Evolutionary conservation across 2,888 invertebrate species (phyloP).

Genomic region (Galeopsomyia nigrocyanea): DNA sequence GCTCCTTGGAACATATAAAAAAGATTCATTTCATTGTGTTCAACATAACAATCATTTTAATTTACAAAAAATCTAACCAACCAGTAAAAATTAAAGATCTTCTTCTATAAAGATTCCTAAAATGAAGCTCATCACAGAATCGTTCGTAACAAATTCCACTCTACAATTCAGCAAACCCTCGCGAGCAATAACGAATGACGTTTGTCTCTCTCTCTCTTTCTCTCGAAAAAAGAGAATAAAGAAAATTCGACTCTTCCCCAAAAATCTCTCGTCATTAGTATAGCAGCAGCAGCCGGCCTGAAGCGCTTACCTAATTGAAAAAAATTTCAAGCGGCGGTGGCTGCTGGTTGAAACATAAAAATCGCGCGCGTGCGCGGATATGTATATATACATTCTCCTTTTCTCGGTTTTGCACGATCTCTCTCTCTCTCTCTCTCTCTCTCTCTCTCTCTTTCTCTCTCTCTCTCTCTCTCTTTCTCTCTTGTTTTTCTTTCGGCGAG

Average conservation of each 20-base stretch:
- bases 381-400: too few relatives aligned
- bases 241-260: conserved; percentile 17
- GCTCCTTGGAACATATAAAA: too few relatives aligned
- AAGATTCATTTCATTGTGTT: too few relatives aligned
- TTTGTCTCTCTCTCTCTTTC: conserved; percentile 24
- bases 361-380: conserved; percentile 24
- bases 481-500: too few relatives aligned
- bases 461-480: too few relatives aligned
- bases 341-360: conserved; percentile 61
- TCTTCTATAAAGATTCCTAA: too few relatives aligned
- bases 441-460: too few relatives aligned
- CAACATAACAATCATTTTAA: too few relatives aligned
- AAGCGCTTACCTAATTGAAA: conserved; percentile 60
- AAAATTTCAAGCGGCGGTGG: conserved; percentile 58
- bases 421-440: too few relatives aligned
- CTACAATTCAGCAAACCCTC: background rate
- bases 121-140: too few relatives aligned
- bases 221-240: conserved; percentile 4
- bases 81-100: background rate
- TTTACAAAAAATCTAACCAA: conserved; percentile 5
- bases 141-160: too few relatives aligned
- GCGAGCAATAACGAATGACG: conserved; percentile 33
- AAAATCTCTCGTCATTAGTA: conserved; percentile 39
- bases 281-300: conserved; percentile 27
- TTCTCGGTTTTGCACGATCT: too few relatives aligned